These are phyloP conservation scores for Bradypus variegatus DNA, from an alignment of 2,797 vertebrate species.

Conservation along the genomic window DNA sequence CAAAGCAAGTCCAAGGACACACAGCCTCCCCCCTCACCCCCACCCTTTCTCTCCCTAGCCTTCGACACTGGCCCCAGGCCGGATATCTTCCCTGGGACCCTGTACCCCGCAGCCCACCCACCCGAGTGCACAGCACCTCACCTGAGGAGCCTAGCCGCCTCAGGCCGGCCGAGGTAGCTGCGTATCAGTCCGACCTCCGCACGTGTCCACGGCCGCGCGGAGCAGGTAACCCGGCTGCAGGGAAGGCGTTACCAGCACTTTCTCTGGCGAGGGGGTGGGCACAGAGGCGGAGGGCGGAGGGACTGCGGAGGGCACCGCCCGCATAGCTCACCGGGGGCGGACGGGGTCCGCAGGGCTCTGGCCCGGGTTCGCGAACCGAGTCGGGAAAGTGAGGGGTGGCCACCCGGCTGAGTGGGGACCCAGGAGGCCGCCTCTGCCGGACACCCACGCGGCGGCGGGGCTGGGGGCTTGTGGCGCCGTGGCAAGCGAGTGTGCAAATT, in stretches of 20 bases:
- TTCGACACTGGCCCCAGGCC: background rate
- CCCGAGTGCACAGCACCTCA: slow-evolving; percentile 15
- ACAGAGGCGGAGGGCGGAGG: slow-evolving; percentile 60
- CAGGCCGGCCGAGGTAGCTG: background rate
- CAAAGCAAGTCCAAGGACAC: background rate
- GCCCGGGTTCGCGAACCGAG: background rate
- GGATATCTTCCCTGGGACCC: background rate
- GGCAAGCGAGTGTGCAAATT: slow-evolving; percentile 59
- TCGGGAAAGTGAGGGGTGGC: background rate
- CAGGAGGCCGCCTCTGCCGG: background rate
- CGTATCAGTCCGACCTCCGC: slow-evolving; percentile 27
- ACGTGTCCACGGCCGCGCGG: slow-evolving; percentile 47
- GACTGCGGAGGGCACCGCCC: slow-evolving; percentile 56
- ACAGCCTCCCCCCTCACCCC: background rate
- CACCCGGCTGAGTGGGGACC: background rate
- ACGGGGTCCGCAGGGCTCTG: slow-evolving; percentile 30
- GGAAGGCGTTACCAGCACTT: slow-evolving; percentile 32
- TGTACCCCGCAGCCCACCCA: slow-evolving; percentile 39
- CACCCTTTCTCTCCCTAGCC: background rate
- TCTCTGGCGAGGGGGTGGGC: slow-evolving; percentile 57
- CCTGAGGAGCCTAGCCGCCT: slow-evolving; percentile 38
- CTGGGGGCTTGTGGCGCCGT: background rate
- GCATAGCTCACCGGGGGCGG: slow-evolving; percentile 26
- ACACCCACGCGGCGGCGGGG: slow-evolving; percentile 19
- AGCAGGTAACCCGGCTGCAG: slow-evolving; percentile 54